Percentiles rank a stretch among this genome's conserved stretches.
phyloP scores from a whole-genome alignment of 23 tunicate genomes.

The Styela clava region DNA sequence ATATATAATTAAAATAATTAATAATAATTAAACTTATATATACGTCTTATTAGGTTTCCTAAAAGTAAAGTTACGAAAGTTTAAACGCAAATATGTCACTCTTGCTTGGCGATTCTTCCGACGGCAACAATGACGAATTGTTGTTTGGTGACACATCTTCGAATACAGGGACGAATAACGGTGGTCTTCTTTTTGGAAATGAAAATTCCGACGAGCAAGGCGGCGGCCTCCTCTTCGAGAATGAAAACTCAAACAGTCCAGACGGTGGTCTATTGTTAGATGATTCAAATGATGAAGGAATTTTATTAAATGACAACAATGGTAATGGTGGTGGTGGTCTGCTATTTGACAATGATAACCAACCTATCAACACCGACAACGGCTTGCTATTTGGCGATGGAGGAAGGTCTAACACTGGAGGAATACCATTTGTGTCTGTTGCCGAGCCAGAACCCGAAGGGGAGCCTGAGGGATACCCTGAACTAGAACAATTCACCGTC shows the following conservation, averaged over 20 bases:
- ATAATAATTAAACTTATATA: too few relatives aligned
- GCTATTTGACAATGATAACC: too few relatives aligned
- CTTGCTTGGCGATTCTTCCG: background rate
- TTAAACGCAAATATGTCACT: too few relatives aligned
- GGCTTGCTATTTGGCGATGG: conserved; percentile 9
- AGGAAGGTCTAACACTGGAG: background rate
- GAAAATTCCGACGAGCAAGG: background rate
- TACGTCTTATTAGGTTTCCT: too few relatives aligned
- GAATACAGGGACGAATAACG: background rate
- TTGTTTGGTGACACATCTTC: background rate
- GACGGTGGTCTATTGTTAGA: background rate
- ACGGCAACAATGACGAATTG: background rate
- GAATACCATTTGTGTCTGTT: background rate
- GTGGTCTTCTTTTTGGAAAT: too few relatives aligned
- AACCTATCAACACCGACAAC: too few relatives aligned
- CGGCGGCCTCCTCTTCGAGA: background rate
- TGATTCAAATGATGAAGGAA: background rate
- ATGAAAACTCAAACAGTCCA: background rate
- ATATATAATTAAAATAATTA: too few relatives aligned
- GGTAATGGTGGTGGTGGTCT: background rate
- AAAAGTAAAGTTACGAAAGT: too few relatives aligned
- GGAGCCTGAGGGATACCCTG: conserved; percentile 11
- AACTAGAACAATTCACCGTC: background rate
- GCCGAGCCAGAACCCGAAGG: conserved; percentile 21
- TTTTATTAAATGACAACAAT: background rate